phyloP scores from a whole-genome alignment of 2,113 vertebrate genomes.

The Xiphophorus maculatus region DNA sequence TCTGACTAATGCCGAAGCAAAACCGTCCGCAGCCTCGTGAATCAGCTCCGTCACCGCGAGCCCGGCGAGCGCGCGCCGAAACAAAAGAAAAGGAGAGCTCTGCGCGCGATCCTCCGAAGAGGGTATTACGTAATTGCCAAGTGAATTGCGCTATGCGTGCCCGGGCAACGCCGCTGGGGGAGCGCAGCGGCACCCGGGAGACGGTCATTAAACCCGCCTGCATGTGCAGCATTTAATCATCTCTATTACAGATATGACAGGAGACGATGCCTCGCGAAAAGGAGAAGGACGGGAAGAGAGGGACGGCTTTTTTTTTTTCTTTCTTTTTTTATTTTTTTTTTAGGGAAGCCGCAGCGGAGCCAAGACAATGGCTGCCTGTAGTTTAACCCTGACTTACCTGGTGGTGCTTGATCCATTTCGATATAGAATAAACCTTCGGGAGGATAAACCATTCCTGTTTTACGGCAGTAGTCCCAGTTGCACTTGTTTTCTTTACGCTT shows the following conservation, averaged over 20 bases:
- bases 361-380: constrained; percentile 67
- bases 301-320: neutral
- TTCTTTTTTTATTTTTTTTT: no score
- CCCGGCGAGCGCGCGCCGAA: constrained; percentile 23
- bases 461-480: constrained; percentile 64
- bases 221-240: constrained; percentile 15
- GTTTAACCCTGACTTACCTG: constrained; percentile 75
- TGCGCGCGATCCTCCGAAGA: constrained; percentile 68
- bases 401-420: constrained; percentile 79
- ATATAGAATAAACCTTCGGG: constrained; percentile 77
- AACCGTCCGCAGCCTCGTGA: neutral
- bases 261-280: neutral
- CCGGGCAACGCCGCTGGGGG: constrained; percentile 71
- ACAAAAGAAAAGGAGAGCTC: constrained; percentile 65
- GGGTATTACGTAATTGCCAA: constrained; percentile 80
- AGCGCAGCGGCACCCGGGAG: constrained; percentile 51
- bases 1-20: no score
- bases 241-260: neutral
- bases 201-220: constrained; percentile 39
- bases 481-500: constrained; percentile 26
- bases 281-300: neutral
- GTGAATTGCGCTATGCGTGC: constrained; percentile 77
- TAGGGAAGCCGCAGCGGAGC: constrained; percentile 15
- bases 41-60: neutral
- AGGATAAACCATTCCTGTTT: constrained; percentile 78